These are phyloP conservation scores for Sprattus sprattus DNA, from an alignment of 2,113 vertebrate genomes.

Conservation along the genomic window DNA sequence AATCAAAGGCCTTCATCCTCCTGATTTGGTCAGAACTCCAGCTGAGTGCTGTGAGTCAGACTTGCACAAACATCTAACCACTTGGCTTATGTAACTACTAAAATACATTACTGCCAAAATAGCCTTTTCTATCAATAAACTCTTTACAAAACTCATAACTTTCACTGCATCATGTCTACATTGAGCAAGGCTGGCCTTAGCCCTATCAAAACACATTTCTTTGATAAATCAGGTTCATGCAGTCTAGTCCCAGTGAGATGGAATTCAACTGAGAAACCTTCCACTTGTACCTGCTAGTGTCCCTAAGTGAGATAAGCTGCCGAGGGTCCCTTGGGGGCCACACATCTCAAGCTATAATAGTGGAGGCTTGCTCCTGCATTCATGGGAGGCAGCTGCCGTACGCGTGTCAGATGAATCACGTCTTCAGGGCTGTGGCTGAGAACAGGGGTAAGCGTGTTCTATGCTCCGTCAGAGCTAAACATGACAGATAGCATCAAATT, in stretches of 20 bases:
- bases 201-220: not conserved
- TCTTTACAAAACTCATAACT: not conserved
- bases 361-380: not conserved
- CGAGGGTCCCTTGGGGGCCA: not conserved
- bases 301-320: not conserved
- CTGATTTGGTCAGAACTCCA: not conserved
- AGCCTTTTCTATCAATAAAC: not conserved
- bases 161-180: not conserved
- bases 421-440: not conserved
- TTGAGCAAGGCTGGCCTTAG: not conserved
- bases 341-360: not conserved
- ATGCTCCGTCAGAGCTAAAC: not conserved
- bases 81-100: not conserved
- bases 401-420: too few species aligned
- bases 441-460: not conserved
- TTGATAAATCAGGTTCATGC: not conserved
- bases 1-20: not conserved
- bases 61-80: conserved; percentile 4
- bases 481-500: not conserved
- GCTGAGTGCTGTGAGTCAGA: not conserved
- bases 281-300: not conserved
- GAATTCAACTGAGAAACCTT: not conserved
- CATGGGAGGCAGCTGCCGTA: not conserved
- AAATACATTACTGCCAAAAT: not conserved
- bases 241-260: not conserved